Evolutionary conservation across 2,888 invertebrate genomes (phyloP).

Genomic region (Xestoiulus laeticollis): DNA sequence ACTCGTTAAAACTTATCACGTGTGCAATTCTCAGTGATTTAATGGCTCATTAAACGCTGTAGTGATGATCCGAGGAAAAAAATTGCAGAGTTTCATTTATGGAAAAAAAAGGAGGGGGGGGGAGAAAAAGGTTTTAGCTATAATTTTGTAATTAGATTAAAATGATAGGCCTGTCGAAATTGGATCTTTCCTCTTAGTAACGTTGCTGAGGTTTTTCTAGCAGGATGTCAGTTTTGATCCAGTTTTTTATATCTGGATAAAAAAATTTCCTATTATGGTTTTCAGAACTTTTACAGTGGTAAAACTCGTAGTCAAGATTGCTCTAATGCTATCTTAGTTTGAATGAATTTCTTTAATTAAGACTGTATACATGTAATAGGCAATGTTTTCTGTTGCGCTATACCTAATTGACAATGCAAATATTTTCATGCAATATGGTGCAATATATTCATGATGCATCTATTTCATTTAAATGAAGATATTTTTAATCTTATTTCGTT

Average conservation of each 20-base stretch:
- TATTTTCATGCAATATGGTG: no score
- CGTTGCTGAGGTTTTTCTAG: background rate
- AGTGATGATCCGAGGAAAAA: slow-evolving; percentile 33
- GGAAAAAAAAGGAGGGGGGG: background rate
- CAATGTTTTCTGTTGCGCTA: no score
- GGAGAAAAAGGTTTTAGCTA: background rate
- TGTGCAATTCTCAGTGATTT: background rate
- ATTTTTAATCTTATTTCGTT: no score
- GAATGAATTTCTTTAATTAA: no score
- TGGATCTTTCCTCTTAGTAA: background rate
- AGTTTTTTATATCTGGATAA: background rate
- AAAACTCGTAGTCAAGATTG: no score
- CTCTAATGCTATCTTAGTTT: no score
- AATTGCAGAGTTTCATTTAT: background rate
- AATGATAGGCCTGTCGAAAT: slow-evolving; percentile 20
- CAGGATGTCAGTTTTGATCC: background rate
- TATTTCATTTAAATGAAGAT: no score
- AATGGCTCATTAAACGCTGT: background rate
- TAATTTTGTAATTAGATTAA: background rate
- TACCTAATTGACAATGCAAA: no score
- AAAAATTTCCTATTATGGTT: background rate
- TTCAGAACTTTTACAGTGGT: no score
- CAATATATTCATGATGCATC: no score
- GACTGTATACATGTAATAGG: no score
- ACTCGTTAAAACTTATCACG: background rate